These are phyloP conservation scores for Dallia pectoralis DNA, from an alignment of 2,797 vertebrate species.

Conservation along the genomic window DNA sequence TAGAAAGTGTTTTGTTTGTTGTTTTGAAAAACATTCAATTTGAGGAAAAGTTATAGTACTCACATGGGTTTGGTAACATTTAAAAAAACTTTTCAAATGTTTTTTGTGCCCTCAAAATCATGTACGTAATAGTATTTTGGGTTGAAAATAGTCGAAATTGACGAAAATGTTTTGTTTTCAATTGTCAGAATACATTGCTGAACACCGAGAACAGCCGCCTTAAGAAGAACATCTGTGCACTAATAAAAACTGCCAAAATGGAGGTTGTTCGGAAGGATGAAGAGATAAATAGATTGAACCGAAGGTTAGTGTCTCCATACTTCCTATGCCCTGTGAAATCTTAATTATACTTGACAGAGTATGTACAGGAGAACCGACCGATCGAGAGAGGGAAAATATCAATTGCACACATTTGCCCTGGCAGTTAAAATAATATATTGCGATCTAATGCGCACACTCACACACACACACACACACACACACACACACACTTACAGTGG, in stretches of 20 bases:
- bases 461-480: no score
- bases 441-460: no score
- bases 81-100: not conserved
- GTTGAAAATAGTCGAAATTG: not conserved
- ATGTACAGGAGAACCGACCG: no score
- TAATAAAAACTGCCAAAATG: slow-evolving; percentile 90
- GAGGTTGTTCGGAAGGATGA: slow-evolving; percentile 94
- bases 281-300: slow-evolving; percentile 87
- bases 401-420: no score
- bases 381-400: no score
- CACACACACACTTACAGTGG: no score
- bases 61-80: no score
- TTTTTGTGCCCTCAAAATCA: not conserved
- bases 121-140: not conserved
- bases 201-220: slow-evolving; percentile 86
- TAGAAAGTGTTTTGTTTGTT: not conserved
- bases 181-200: slow-evolving; percentile 81
- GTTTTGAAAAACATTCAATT: no score
- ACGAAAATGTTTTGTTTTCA: not conserved
- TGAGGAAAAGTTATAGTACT: not conserved
- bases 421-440: no score
- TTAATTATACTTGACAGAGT: not conserved
- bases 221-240: slow-evolving; percentile 95
- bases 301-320: slow-evolving; percentile 69
- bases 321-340: slow-evolving; percentile 1